Base-by-base conservation (phyloP, 2,113 vertebrate genomes). In the Sminthopsis crassicaudata region DNA sequence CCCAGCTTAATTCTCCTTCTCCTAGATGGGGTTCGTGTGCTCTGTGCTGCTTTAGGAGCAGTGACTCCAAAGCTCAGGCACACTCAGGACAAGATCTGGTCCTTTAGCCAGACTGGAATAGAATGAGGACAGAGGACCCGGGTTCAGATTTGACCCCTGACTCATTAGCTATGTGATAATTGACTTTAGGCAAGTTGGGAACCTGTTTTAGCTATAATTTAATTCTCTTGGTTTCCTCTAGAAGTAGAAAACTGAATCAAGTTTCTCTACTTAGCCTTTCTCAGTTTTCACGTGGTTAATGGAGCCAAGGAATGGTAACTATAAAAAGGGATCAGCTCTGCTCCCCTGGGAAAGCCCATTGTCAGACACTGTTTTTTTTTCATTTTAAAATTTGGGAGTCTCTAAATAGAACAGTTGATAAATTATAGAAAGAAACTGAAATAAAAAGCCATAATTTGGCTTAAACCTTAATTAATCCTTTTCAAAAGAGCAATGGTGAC, bases 41-140 rank as follows among this genome's bases (percentile, higher is more conserved):
- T 1, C 0, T 9, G 3, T 1, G 8, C 11, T 48, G 22, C 6
- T 88, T 42, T 12, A 27, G n/a, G 48, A 36, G 5, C 9, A 4
- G 55, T 26, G 55, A 90, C 23, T 30, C 76, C 90, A 93, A 19
- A 88, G 54, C 3, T 16, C 2, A 46, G 93, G 25, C 0, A 16
- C 67, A 42, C 16, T 42, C 3, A 16, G 67, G n/a, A 84, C 16
- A 84, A 84, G 67, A n/a, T 1, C 36, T 2, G 36, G 7, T 42
- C 7, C 23, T 42, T 14, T 84, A 42, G 19, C 22, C 67, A 42
- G 67, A 36, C 67, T n/a, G 36, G 4, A 76, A 12, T n/a, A 19
- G n/a, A 36, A 48, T 42, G 42, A 27, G 30, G 11, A 24, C 42
- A 57, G 92, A 46, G 14, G 23, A 84, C 19, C 46, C 2, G 12